Evolutionary conservation across 2,888 invertebrate species (phyloP), one percentile per base, ranked within the genome.

Genomic region (Dynastes grantii): DNA sequence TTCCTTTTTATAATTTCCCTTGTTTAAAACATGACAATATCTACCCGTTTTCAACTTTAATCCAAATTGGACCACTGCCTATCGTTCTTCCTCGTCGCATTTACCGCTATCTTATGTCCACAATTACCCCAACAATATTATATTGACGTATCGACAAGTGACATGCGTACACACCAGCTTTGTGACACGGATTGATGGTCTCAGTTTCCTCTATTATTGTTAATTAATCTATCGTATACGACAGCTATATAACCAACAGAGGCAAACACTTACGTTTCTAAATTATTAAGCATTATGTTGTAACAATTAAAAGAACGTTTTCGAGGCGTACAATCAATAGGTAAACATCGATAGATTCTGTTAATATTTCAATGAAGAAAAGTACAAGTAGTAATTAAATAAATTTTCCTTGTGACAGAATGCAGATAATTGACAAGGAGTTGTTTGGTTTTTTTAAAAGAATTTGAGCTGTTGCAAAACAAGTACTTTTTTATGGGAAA

Each of bases 141-240:
- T 63, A 27, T 63, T 63, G 29, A 63, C 63, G 29, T 63, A 63
- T 63, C 63, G 63, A 27, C 32, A 63, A 63, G 27, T 29, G 63
- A 29, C 63, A 63, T 29, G 3, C 29, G 11, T 55, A 22, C 22
- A 11, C 32, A 1, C 22, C 32, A 63, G 63, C 63, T 63, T 27
- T 63, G n/a, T n/a, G 63, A 63, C 63, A 27, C 63, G 32, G 63
- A 63, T 63, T 63, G 63, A 63, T 63, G 63, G 27, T 45, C 63
- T 63, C 63, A 6, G 27, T 32, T 9, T 27, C 22, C 32, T 5
- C 29, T 16, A 13, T 22, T 32, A 32, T 63, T 63, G 29, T 63
- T 63, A 63, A 63, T 63, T 63, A 63, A 63, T 63, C 11, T 63
- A 63, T 63, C 8, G 63, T 63, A 63, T 27, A 27, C 27, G 11